Conservation (phyloP, 2,797 vertebrate species). For the Galagoides demidoff region DNA sequence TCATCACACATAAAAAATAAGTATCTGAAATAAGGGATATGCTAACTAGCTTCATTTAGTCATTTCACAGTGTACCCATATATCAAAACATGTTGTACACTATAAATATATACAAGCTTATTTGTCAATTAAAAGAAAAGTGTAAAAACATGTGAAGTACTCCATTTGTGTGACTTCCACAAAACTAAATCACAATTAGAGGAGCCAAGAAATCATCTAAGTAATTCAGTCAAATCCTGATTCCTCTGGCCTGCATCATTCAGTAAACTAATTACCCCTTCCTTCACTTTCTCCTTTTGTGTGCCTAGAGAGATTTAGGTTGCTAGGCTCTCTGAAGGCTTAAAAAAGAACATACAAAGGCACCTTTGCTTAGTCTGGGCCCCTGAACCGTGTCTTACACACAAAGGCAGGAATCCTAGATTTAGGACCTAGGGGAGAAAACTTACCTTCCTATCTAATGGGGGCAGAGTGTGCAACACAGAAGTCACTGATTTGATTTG, state of each 20-base stretch:
- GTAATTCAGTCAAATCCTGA: not conserved
- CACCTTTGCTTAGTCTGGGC: not conserved
- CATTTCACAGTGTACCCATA: not conserved
- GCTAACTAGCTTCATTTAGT: not conserved
- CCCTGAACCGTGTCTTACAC: not conserved
- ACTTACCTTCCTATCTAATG: not conserved
- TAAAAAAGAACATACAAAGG: not conserved
- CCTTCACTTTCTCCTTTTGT: not conserved
- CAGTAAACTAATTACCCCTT: not conserved
- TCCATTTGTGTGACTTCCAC: not conserved
- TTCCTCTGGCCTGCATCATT: not conserved
- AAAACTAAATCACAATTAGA: constrained; percentile 52
- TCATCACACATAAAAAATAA: not conserved
- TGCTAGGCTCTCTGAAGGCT: not conserved
- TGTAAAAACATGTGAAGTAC: not conserved
- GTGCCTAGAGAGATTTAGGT: not conserved
- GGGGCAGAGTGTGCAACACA: not conserved
- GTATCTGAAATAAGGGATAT: not conserved
- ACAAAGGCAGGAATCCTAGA: not conserved
- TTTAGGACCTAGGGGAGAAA: not conserved
- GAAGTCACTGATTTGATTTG: not conserved
- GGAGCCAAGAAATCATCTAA: constrained; percentile 20
- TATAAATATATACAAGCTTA: not conserved
- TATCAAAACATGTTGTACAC: not conserved
- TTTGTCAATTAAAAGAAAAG: not conserved